These are phyloP conservation scores for Jordanella pulchra DNA, from an alignment of 2,797 vertebrate genomes.

Conservation along the genomic window DNA sequence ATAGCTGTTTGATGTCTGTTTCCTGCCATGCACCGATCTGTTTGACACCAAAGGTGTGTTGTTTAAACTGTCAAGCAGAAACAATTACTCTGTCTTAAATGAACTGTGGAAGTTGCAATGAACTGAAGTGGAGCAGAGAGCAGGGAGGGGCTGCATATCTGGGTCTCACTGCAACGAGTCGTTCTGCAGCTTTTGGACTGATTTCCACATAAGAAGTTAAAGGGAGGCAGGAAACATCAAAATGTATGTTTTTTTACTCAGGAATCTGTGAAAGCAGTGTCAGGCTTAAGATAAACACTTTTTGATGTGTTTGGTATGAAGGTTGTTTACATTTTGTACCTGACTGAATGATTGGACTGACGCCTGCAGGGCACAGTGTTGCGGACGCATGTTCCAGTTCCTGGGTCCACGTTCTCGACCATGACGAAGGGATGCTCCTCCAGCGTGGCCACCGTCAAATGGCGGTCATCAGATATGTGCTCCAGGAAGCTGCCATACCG, in stretches of 20 bases:
- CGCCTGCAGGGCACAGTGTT: slow-evolving; percentile 96
- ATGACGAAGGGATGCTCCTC: slow-evolving; percentile 98
- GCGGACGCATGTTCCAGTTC: slow-evolving; percentile 91
- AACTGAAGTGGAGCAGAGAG: slow-evolving; percentile 53
- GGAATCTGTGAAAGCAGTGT: neutral
- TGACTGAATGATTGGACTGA: slow-evolving; percentile 86
- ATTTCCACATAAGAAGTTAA: neutral
- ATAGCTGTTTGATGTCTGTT: slow-evolving; percentile 63
- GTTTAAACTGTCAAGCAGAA: slow-evolving; percentile 54
- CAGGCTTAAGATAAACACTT: too few species aligned
- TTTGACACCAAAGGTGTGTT: slow-evolving; percentile 60
- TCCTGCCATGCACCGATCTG: slow-evolving; percentile 44
- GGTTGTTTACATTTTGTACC: slow-evolving; percentile 57
- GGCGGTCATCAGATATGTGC: slow-evolving; percentile 89
- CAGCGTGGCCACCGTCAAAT: slow-evolving; percentile 94
- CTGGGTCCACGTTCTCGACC: slow-evolving; percentile 92
- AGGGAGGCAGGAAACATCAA: too few species aligned
- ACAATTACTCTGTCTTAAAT: slow-evolving; percentile 60
- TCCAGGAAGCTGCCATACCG: slow-evolving; percentile 91
- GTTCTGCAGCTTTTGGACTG: neutral
- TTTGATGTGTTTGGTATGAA: neutral
- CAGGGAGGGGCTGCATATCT: slow-evolving; percentile 22
- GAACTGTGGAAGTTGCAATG: slow-evolving; percentile 51
- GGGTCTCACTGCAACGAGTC: too few species aligned
- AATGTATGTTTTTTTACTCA: too few species aligned